Evolutionary conservation across 37 sponge, comb jelly and placozoan genomes (phyloP).

Genomic region (Theonella swinhoei): DNA sequence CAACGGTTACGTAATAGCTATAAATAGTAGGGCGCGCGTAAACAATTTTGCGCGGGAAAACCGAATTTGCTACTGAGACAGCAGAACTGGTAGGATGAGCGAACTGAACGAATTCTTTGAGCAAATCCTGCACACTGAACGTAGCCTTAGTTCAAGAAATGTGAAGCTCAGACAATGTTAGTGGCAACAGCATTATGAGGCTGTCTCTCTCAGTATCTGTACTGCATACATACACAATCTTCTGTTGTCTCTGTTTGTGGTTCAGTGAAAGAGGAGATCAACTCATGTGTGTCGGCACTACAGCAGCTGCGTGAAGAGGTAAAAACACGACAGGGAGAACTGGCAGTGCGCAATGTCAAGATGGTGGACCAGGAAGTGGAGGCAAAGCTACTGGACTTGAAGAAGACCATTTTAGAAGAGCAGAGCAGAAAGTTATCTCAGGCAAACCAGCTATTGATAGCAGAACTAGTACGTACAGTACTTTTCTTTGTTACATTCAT

Average conservation of each 20-base stretch:
- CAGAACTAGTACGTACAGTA: neutral
- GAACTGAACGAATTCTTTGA: constrained; percentile 77
- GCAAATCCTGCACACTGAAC: constrained; percentile 74
- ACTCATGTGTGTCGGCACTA: constrained; percentile 20
- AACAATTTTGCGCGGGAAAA: neutral
- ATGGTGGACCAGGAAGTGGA: constrained; percentile 63
- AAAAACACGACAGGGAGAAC: constrained; percentile 40
- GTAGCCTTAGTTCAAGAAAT: constrained; percentile 47
- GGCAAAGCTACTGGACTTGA: constrained; percentile 6
- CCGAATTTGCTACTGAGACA: too few species aligned
- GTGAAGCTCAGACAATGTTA: constrained; percentile 49
- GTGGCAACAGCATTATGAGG: too few species aligned
- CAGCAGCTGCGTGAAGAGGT: neutral
- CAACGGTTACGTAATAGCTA: neutral
- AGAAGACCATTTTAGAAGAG: constrained; percentile 22
- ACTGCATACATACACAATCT: too few species aligned
- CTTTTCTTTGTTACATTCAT: neutral
- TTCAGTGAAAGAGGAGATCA: constrained; percentile 36
- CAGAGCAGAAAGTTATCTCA: constrained; percentile 17
- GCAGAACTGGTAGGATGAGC: constrained; percentile 39
- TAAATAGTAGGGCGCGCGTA: neutral
- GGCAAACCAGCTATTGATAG: neutral
- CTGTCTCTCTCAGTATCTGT: too few species aligned
- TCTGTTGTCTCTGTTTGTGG: too few species aligned
- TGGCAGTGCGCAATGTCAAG: constrained; percentile 50